A percentile compares a stretch with the other conserved stretches of the same genome.
phyloP scores from a whole-genome alignment of 2,888 invertebrate genomes.

The Cylloceria caligata region DNA sequence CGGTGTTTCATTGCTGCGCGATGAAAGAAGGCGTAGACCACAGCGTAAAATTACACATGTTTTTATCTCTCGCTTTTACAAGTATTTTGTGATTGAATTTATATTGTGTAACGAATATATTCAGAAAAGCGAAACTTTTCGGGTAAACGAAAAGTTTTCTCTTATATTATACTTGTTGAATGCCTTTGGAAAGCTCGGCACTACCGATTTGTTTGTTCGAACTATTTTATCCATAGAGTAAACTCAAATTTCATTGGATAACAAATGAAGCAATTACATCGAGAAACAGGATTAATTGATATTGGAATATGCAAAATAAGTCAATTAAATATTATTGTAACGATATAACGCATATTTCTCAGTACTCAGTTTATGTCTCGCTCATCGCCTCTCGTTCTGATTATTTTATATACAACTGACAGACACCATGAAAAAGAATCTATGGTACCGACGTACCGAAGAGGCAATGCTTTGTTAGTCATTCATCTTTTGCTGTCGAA shows the following conservation, averaged over 20 bases:
- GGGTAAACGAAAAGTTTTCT: slow-evolving; percentile 9
- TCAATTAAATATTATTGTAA: no score
- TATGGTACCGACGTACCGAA: no score
- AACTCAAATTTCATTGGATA: not conserved
- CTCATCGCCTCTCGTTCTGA: no score
- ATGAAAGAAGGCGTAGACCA: not conserved
- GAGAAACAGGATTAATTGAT: no score
- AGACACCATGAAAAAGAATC: no score
- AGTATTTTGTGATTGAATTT: slow-evolving; percentile 7
- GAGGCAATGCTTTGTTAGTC: no score
- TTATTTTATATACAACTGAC: no score
- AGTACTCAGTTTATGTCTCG: no score
- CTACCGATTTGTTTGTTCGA: not conserved
- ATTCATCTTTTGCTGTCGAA: no score
- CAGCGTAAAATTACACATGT: not conserved
- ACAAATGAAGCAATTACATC: no score
- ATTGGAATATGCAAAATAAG: not conserved
- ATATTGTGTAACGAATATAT: not conserved
- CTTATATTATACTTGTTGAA: slow-evolving; percentile 24
- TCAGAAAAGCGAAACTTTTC: not conserved
- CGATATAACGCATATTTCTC: no score
- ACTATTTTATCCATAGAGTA: not conserved
- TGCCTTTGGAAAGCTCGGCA: not conserved
- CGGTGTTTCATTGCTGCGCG: not conserved
- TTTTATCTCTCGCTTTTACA: slow-evolving; percentile 13